These are phyloP conservation scores for Apostichopus californicus DNA, from an alignment of 35 echinoderm and acorn worm species.

Conservation along the genomic window DNA sequence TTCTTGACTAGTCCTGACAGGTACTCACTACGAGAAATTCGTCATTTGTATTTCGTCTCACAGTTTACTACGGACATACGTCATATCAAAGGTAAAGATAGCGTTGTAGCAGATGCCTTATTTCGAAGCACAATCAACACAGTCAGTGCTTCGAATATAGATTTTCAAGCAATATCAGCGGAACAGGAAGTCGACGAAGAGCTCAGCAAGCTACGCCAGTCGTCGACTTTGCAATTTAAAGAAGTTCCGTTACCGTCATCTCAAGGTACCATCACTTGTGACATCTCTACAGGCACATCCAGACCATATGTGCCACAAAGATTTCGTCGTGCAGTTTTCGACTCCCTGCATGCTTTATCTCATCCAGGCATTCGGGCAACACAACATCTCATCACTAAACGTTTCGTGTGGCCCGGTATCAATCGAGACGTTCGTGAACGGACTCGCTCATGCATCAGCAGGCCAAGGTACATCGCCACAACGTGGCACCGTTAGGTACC, in stretches of 20 bases:
- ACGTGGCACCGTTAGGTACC: too few relatives aligned
- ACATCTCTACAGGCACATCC: constrained; percentile 14
- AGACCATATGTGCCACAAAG: constrained; percentile 10
- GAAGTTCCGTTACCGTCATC: constrained; percentile 10
- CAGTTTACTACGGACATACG: too few relatives aligned
- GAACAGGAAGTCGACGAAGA: constrained; percentile 30
- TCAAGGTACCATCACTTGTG: constrained; percentile 24
- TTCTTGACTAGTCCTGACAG: too few relatives aligned
- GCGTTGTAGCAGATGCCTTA: too few relatives aligned
- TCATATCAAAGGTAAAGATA: too few relatives aligned
- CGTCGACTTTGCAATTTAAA: neutral
- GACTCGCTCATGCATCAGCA: constrained; percentile 63
- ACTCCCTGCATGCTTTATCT: constrained; percentile 10
- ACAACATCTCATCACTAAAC: constrained; percentile 55
- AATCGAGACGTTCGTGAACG: constrained; percentile 63
- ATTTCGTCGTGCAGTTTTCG: constrained; percentile 34
- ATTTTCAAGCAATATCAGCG: constrained; percentile 32
- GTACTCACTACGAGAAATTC: too few relatives aligned
- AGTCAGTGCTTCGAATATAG: neutral
- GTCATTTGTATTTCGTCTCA: too few relatives aligned
- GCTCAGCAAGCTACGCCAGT: neutral
- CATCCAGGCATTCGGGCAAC: constrained; percentile 57
- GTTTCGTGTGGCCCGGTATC: constrained; percentile 72
- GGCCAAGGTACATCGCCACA: too few relatives aligned
- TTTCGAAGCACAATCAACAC: neutral